These are phyloP conservation scores for Coracopsis vasa DNA, from an alignment of 2,113 vertebrate genomes.

Conservation along the genomic window DNA sequence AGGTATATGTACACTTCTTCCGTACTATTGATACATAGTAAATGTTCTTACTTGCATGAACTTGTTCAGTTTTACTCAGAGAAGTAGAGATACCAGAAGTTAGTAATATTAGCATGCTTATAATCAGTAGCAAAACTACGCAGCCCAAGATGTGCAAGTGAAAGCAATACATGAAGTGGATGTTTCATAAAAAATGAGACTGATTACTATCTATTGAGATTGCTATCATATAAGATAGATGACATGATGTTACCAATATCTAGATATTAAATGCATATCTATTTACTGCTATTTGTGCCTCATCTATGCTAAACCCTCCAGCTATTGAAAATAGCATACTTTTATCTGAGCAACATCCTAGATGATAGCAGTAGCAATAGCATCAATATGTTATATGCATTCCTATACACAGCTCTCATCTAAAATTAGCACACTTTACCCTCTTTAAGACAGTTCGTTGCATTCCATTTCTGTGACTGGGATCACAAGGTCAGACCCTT, in stretches of 20 bases:
- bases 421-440: not conserved
- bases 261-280: not conserved
- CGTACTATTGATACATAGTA: not conserved
- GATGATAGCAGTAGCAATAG: not conserved
- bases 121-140: not conserved
- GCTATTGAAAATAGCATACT: not conserved
- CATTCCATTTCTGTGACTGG: not conserved
- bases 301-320: not conserved
- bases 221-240: not conserved
- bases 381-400: not conserved
- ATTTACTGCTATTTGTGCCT: not conserved
- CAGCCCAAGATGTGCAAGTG: not conserved
- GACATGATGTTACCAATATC: not conserved
- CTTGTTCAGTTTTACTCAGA: not conserved
- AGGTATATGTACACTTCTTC: not conserved
- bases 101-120: not conserved
- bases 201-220: not conserved
- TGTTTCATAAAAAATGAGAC: not conserved
- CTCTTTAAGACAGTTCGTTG: not conserved
- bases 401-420: not conserved
- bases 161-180: not conserved
- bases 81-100: not conserved
- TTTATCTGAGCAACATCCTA: not conserved
- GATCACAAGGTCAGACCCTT: not conserved
- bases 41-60: not conserved